Conservation (phyloP, 1,140 invertebrate genomes). For the Drosophila teissieri region DNA sequence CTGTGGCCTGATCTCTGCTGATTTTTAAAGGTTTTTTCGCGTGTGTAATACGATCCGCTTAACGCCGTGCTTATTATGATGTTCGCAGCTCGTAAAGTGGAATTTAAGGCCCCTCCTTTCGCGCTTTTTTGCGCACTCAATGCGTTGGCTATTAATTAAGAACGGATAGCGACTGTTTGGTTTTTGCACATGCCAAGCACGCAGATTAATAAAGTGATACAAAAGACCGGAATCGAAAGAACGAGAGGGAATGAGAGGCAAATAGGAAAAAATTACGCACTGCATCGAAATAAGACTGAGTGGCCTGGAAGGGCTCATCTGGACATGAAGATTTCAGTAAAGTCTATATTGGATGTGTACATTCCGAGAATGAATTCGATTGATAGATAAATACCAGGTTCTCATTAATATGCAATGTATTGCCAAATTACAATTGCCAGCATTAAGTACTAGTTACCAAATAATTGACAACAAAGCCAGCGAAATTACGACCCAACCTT, state of each 20-base stretch:
- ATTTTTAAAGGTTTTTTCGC: slow-evolving; percentile 36
- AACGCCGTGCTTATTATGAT: slow-evolving; percentile 58
- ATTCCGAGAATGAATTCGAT: too few species aligned
- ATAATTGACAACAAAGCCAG: slow-evolving; percentile 12
- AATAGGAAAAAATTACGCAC: not conserved
- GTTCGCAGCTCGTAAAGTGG: slow-evolving; percentile 50
- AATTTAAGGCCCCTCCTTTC: slow-evolving; percentile 43
- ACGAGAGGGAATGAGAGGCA: not conserved
- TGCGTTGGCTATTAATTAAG: slow-evolving; percentile 76
- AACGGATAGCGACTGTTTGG: slow-evolving; percentile 51
- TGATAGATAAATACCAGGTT: too few species aligned
- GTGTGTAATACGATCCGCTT: slow-evolving; percentile 26
- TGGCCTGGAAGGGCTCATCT: not conserved
- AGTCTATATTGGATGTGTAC: not conserved
- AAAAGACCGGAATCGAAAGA: not conserved
- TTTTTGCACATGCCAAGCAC: slow-evolving; percentile 47
- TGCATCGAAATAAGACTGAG: not conserved
- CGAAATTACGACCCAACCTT: slow-evolving; percentile 34
- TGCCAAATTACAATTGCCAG: too few species aligned
- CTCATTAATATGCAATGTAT: too few species aligned
- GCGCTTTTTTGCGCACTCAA: slow-evolving; percentile 47
- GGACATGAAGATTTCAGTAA: not conserved
- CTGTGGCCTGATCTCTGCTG: slow-evolving; percentile 39
- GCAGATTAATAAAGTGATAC: slow-evolving; percentile 54
- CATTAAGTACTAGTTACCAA: not conserved